Evolutionary conservation across 2,113 vertebrate species (phyloP).

Genomic region (Cryptoleucopteryx plumbea): DNA sequence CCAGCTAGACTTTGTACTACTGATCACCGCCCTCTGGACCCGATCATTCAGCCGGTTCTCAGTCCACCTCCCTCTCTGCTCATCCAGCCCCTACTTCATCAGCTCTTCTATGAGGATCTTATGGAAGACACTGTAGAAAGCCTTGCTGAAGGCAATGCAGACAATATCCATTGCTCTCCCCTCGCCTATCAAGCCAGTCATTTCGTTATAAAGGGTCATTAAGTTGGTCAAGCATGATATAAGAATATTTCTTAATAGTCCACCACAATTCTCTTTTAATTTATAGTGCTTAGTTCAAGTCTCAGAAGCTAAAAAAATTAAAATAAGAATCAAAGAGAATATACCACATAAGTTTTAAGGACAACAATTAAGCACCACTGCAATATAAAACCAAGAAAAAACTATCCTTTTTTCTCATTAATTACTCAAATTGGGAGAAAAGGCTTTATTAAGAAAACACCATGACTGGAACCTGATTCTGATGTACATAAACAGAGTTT

Average conservation of each 20-base stretch:
- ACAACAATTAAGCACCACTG: neutral
- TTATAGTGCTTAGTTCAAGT: neutral
- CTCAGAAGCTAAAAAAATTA: neutral
- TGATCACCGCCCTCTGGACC: neutral
- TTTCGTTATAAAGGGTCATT: neutral
- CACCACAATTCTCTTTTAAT: neutral
- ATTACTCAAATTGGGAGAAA: neutral
- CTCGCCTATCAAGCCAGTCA: neutral
- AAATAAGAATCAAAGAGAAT: neutral
- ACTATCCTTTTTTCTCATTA: accelerated
- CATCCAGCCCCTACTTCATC: neutral
- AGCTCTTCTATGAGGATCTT: neutral
- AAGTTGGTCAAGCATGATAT: neutral
- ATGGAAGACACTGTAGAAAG: neutral
- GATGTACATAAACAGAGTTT: neutral
- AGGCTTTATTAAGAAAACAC: neutral
- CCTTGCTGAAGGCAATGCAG: neutral
- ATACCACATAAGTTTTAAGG: neutral
- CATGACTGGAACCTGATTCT: neutral
- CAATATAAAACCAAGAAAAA: neutral
- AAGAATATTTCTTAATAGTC: neutral
- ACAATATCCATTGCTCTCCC: neutral
- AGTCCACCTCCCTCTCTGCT: neutral
- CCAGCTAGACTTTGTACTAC: neutral
- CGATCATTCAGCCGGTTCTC: neutral